Percentiles rank a stretch among this genome's conserved stretches.
Conservation (phyloP, 2,888 invertebrate species). For the Celastrina argiolus region DNA sequence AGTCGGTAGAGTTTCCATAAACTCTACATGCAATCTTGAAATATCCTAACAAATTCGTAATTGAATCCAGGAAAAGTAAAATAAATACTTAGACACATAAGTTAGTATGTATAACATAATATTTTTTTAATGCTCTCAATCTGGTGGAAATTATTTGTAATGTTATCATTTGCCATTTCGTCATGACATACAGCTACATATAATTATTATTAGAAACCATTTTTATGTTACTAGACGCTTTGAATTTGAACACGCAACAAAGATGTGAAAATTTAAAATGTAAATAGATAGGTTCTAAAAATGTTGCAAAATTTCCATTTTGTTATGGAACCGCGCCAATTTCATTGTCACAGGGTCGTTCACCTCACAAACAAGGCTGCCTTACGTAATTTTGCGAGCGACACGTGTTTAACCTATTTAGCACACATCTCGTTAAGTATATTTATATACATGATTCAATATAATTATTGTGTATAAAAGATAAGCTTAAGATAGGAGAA, state of each 20-base stretch:
- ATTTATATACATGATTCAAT: neutral
- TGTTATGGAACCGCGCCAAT: slow-evolving; percentile 29
- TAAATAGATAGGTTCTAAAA: neutral
- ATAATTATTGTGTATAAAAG: neutral
- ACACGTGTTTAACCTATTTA: slow-evolving; percentile 16
- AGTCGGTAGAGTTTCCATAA: no score
- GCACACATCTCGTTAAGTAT: neutral
- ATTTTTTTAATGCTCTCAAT: no score
- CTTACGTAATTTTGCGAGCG: slow-evolving; percentile 4
- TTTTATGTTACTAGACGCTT: no score
- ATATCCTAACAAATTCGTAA: no score
- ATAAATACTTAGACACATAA: no score
- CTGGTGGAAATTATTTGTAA: no score
- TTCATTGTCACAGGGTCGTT: slow-evolving; percentile 31
- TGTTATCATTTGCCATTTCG: no score
- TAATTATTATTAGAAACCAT: no score
- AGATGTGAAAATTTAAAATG: neutral
- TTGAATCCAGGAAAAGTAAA: no score
- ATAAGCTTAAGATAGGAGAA: neutral
- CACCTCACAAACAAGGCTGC: slow-evolving; percentile 23
- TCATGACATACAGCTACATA: no score
- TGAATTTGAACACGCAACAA: neutral
- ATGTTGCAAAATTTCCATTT: slow-evolving; percentile 18
- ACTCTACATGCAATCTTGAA: no score
- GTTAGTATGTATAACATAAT: no score